Evolutionary conservation across 1,140 invertebrate species (phyloP).

Genomic region (Scaptomyza hsui): DNA sequence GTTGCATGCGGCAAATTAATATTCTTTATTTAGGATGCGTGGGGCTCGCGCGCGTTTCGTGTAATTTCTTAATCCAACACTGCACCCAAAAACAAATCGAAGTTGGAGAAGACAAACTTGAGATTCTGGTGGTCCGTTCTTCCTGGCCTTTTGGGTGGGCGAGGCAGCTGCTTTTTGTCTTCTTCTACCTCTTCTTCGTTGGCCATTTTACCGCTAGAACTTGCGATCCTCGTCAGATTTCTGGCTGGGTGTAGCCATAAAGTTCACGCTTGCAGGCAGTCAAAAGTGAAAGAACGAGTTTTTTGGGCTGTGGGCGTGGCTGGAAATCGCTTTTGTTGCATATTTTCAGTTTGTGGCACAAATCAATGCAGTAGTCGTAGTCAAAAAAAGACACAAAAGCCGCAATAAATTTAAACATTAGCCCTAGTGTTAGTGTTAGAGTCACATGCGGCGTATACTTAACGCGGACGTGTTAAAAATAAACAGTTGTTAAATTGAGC

Average conservation of each 20-base stretch:
- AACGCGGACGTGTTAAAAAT: slow-evolving; percentile 76
- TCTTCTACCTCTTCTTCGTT: slow-evolving; percentile 5
- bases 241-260: slow-evolving; percentile 79
- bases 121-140: slow-evolving; percentile 70
- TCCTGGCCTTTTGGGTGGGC: slow-evolving; percentile 43
- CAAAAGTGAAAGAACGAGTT: slow-evolving; percentile 79
- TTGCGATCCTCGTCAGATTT: slow-evolving; percentile 65
- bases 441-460: slow-evolving; percentile 60
- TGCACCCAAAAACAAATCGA: slow-evolving; percentile 48
- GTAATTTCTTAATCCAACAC: slow-evolving; percentile 75
- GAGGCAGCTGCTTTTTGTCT: slow-evolving; percentile 29
- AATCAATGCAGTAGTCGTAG: slow-evolving; percentile 64
- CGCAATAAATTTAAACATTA: slow-evolving; percentile 74
- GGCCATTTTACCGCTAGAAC: slow-evolving; percentile 76
- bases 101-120: slow-evolving; percentile 19
- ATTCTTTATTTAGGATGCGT: slow-evolving; percentile 58
- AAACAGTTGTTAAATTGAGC: slow-evolving; percentile 78
- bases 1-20: slow-evolving; percentile 63
- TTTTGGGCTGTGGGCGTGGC: slow-evolving; percentile 30
- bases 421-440: slow-evolving; percentile 22
- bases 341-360: slow-evolving; percentile 53
- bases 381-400: slow-evolving; percentile 17
- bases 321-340: slow-evolving; percentile 13
- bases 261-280: slow-evolving; percentile 76
- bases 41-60: slow-evolving; percentile 53